phyloP scores from a whole-genome alignment of 2,888 invertebrate species.

The Epirrhoe alternata region DNA sequence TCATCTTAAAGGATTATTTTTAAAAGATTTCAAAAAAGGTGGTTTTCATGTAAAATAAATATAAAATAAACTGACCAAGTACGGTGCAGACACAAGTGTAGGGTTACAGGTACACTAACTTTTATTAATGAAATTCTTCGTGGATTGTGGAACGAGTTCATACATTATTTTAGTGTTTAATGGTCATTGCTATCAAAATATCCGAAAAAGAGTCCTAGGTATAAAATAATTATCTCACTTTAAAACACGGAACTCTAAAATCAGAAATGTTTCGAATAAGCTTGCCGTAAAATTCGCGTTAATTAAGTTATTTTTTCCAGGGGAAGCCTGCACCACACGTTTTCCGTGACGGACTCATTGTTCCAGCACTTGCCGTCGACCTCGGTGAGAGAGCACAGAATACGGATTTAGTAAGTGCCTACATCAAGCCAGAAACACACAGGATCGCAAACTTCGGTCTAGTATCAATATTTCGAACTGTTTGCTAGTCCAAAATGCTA shows the following conservation, averaged over 20 bases:
- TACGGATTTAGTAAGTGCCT: slow-evolving; percentile 64
- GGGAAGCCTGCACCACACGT: slow-evolving; percentile 57
- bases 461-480: not conserved
- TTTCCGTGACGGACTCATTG: slow-evolving; percentile 62
- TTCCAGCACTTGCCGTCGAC: slow-evolving; percentile 54
- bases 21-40: too few species aligned
- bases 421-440: not conserved
- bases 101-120: too few species aligned
- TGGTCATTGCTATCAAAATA: too few species aligned
- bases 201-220: too few species aligned
- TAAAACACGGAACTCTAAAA: not conserved
- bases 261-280: not conserved
- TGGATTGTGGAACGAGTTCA: too few species aligned
- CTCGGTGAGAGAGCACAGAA: slow-evolving; percentile 51
- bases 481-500: not conserved
- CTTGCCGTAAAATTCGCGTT: not conserved
- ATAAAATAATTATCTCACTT: too few species aligned
- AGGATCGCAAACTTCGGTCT: not conserved
- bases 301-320: slow-evolving; percentile 50
- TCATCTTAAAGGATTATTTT: too few species aligned
- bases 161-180: too few species aligned
- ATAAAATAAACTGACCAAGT: too few species aligned
- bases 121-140: too few species aligned
- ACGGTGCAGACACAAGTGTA: too few species aligned
- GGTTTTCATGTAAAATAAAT: too few species aligned